Percentiles rank a stretch among this genome's conserved stretches.
These are phyloP conservation scores for Caenorhabditis sinica DNA, from an alignment of 2,888 invertebrate species.

Conservation along the genomic window DNA sequence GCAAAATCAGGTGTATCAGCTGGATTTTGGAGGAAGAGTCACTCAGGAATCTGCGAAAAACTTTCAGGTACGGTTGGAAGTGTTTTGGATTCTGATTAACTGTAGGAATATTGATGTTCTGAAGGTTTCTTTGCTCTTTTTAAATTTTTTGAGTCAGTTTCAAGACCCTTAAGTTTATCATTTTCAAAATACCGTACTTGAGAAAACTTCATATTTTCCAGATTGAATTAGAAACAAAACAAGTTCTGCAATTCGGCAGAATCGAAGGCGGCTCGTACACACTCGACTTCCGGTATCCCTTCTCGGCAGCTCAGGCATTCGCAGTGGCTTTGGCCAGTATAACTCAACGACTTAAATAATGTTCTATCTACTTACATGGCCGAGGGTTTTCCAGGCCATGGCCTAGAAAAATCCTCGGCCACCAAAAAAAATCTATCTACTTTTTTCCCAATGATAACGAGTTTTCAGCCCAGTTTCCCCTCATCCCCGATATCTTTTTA, in stretches of 20 bases:
- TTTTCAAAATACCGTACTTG: background rate
- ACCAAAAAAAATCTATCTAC: too few relatives aligned
- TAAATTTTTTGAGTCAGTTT: too few relatives aligned
- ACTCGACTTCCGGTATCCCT: constrained; percentile 95
- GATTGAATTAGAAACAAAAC: constrained; percentile 71
- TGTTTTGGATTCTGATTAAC: background rate
- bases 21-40: constrained; percentile 98
- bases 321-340: constrained; percentile 97
- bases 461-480: too few relatives aligned
- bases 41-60: constrained; percentile 99
- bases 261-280: constrained; percentile 99
- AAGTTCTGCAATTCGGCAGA: constrained; percentile 99
- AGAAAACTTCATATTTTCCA: constrained; percentile 48
- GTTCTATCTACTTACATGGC: too few relatives aligned
- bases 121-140: too few relatives aligned
- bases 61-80: constrained; percentile 90
- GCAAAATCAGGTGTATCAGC: constrained; percentile 97
- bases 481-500: too few relatives aligned
- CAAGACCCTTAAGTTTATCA: background rate
- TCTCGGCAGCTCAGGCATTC: constrained; percentile 98
- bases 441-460: too few relatives aligned
- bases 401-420: too few relatives aligned
- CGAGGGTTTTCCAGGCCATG: too few relatives aligned
- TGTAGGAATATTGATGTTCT: too few relatives aligned
- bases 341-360: constrained; percentile 93